Evolutionary conservation across 2,797 vertebrate genomes (phyloP).

Genomic region (Myotis vivesi): DNA sequence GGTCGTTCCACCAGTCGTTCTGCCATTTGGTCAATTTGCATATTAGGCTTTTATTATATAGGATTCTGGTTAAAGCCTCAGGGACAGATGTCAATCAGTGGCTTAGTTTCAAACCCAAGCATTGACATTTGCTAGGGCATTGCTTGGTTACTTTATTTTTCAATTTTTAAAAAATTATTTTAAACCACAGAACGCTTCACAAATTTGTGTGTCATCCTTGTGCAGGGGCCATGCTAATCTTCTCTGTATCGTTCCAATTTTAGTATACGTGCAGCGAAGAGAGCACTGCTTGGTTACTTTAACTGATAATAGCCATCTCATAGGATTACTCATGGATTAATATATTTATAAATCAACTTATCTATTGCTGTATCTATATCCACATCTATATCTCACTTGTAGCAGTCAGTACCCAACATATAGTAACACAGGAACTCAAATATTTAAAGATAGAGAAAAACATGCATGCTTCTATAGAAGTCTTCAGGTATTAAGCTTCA

Average conservation of each 20-base stretch:
- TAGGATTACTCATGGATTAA: not conserved
- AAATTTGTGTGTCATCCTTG: too few relatives aligned
- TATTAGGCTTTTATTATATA: too few relatives aligned
- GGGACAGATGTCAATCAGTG: not conserved
- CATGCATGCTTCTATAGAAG: not conserved
- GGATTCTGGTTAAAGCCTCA: not conserved
- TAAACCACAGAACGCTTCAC: too few relatives aligned
- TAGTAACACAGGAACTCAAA: not conserved
- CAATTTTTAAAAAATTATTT: too few relatives aligned
- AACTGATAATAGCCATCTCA: not conserved
- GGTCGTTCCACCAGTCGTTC: too few relatives aligned
- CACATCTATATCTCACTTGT: not conserved
- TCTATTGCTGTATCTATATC: not conserved
- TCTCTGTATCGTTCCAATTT: too few relatives aligned
- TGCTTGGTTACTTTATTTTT: not conserved
- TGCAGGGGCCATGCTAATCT: too few relatives aligned
- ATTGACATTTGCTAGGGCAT: not conserved
- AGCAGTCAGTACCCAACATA: not conserved
- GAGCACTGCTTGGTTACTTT: not conserved
- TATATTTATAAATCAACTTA: not conserved
- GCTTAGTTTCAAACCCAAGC: not conserved
- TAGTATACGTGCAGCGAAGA: too few relatives aligned
- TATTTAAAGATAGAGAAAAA: not conserved
- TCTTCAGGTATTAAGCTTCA: not conserved
- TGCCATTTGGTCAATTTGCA: too few relatives aligned